Percentiles rank a stretch among this genome's conserved stretches.
Conservation (phyloP, 2,797 vertebrate species). For the Enteromius thamalakanensis region DNA sequence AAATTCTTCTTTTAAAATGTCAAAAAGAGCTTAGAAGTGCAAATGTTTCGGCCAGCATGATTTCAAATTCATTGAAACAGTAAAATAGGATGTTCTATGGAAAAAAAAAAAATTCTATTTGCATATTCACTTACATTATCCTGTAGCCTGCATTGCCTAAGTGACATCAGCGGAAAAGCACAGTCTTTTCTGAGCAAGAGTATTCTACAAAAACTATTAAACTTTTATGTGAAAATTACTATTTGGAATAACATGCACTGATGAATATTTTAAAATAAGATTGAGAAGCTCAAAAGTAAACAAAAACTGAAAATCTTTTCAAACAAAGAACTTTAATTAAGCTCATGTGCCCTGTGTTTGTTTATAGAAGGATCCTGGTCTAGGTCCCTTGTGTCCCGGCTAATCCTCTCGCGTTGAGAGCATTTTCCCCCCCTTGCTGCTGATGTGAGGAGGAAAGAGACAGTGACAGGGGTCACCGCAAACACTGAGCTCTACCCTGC, state of each 20-base stretch:
- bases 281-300: not conserved
- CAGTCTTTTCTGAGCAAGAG: not conserved
- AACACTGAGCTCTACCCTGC: conserved; percentile 28
- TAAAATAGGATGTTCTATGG: not conserved
- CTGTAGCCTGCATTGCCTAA: not conserved
- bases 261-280: not conserved
- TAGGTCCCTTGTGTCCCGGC: conserved; percentile 8
- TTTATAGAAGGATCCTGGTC: conserved; percentile 20
- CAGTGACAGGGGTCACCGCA: conserved; percentile 17
- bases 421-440: conserved; percentile 3
- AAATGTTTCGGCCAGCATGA: not conserved
- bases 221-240: not conserved
- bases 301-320: not conserved
- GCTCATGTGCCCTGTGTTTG: conserved; percentile 26
- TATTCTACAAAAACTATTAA: not conserved
- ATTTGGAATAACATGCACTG: not conserved
- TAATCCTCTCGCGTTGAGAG: conserved; percentile 42
- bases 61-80: not conserved
- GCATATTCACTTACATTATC: not conserved
- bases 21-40: not conserved
- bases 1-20: not conserved
- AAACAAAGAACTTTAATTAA: not conserved
- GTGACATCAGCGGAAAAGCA: not conserved
- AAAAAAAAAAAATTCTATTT: too few species aligned
- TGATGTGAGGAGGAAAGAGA: conserved; percentile 25